These are phyloP conservation scores for Gari tellinella DNA, from an alignment of 2,888 invertebrate species.

Conservation along the genomic window DNA sequence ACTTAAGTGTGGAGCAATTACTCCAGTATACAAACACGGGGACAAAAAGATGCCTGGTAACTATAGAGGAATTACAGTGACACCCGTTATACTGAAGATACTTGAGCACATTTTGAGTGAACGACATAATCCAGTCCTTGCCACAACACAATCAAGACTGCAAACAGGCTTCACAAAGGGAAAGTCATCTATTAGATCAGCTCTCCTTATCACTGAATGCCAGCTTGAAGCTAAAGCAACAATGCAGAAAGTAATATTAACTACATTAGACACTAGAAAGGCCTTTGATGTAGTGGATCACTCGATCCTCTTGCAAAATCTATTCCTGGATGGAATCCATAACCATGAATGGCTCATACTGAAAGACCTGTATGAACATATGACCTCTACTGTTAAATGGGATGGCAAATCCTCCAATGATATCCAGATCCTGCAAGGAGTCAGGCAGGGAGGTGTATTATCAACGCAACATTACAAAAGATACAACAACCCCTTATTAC, in stretches of 20 bases:
- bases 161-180: slow-evolving; percentile 15
- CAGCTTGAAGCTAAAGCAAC: slow-evolving; percentile 3
- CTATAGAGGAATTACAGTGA: slow-evolving; percentile 19
- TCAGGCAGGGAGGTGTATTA: slow-evolving; percentile 8
- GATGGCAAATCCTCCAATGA: slow-evolving; percentile 4
- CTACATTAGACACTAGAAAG: slow-evolving; percentile 10
- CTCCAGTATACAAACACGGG: slow-evolving; percentile 6
- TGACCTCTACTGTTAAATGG: slow-evolving; percentile 12
- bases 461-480: slow-evolving; percentile 12
- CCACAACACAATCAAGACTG: slow-evolving; percentile 6
- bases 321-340: slow-evolving; percentile 11
- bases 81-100: slow-evolving; percentile 2
- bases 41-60: slow-evolving; percentile 6
- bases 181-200: slow-evolving; percentile 13
- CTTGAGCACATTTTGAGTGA: slow-evolving; percentile 6
- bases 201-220: slow-evolving; percentile 11
- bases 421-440: slow-evolving; percentile 7
- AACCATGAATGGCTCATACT: background rate
- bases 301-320: background rate
- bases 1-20: too few relatives aligned
- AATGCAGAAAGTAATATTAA: background rate
- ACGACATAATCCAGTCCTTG: background rate
- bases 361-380: background rate
- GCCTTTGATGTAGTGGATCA: slow-evolving; percentile 20
- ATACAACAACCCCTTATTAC: slow-evolving; percentile 9